Percentiles rank a stretch among this genome's conserved stretches.
phyloP scores from a whole-genome alignment of 2,888 invertebrate species.

The Cryptus armator region DNA sequence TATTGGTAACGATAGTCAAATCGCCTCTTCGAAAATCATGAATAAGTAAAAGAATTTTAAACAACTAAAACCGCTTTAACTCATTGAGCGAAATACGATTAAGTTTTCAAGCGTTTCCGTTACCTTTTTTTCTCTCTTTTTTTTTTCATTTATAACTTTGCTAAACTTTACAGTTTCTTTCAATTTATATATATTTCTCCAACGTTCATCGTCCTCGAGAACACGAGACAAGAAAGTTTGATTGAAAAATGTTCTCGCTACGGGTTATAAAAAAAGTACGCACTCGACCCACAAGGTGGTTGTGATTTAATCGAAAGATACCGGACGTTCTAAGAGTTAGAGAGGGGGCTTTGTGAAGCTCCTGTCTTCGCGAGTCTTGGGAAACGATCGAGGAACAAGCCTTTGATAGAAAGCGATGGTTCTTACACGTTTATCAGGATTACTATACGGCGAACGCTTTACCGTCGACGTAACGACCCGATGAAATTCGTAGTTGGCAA shows the following conservation, averaged over 20 bases:
- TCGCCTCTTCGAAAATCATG: too few relatives aligned
- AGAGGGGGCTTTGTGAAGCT: constrained; percentile 7
- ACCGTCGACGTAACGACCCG: constrained; percentile 46
- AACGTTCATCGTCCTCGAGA: not conserved
- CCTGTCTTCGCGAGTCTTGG: constrained; percentile 14
- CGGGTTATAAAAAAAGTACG: not conserved
- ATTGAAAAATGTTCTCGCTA: not conserved
- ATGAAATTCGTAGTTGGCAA: constrained; percentile 54
- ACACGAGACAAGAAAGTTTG: constrained; percentile 1
- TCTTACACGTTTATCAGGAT: constrained; percentile 45
- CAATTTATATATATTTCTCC: too few relatives aligned
- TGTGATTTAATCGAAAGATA: constrained; percentile 50
- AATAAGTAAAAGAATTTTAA: too few relatives aligned
- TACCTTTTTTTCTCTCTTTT: too few relatives aligned
- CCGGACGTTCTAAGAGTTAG: constrained; percentile 7
- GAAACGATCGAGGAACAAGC: constrained; percentile 31
- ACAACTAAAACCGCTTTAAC: too few relatives aligned
- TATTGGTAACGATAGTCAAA: too few relatives aligned
- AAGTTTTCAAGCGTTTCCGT: too few relatives aligned
- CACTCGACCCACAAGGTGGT: not conserved
- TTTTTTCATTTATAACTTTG: too few relatives aligned
- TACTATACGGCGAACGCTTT: constrained; percentile 29
- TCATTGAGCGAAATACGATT: too few relatives aligned
- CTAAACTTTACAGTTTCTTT: too few relatives aligned
- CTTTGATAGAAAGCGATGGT: constrained; percentile 32